A percentile compares a stretch with the other conserved stretches of the same genome.
Evolutionary conservation across 1,140 invertebrate genomes (phyloP).

Genomic region (Zaprionus capensis): DNA sequence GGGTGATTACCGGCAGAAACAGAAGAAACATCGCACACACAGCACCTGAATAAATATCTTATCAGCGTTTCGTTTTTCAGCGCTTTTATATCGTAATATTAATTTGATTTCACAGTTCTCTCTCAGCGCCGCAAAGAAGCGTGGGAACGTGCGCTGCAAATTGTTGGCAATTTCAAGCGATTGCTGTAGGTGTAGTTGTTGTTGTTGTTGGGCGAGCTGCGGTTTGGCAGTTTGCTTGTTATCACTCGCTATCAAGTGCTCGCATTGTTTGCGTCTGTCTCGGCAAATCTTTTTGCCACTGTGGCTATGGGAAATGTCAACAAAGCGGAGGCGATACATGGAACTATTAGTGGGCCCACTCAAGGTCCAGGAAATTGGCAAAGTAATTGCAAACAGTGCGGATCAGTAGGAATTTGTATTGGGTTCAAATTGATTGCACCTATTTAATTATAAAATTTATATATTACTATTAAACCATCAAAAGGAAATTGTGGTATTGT

Average conservation of each 20-base stretch:
- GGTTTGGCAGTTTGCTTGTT: slow-evolving; percentile 34
- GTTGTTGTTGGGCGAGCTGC: slow-evolving; percentile 40
- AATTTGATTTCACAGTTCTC: slow-evolving; percentile 67
- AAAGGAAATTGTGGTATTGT: too few relatives aligned
- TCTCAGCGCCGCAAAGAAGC: slow-evolving; percentile 63
- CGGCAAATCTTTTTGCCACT: slow-evolving; percentile 44
- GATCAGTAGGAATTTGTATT: not conserved
- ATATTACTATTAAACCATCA: too few relatives aligned
- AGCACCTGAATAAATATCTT: slow-evolving; percentile 83
- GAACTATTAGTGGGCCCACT: slow-evolving; percentile 2
- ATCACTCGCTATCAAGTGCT: slow-evolving; percentile 69
- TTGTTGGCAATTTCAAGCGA: slow-evolving; percentile 46
- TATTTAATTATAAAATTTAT: too few relatives aligned
- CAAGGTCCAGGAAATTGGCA: slow-evolving; percentile 31
- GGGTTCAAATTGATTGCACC: not conserved
- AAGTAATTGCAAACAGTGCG: not conserved
- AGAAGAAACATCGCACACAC: slow-evolving; percentile 20
- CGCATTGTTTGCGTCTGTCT: slow-evolving; percentile 49
- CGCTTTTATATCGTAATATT: slow-evolving; percentile 68
- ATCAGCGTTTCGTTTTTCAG: slow-evolving; percentile 75
- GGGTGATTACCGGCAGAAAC: slow-evolving; percentile 60
- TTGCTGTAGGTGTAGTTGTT: slow-evolving; percentile 42
- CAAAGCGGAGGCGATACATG: slow-evolving; percentile 36
- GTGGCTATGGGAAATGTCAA: slow-evolving; percentile 70
- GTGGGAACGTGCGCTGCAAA: slow-evolving; percentile 67